A percentile compares a stretch with the other conserved stretches of the same genome.
Conservation (phyloP, 1,140 invertebrate species). For the Daktulosphaira vitifoliae region DNA sequence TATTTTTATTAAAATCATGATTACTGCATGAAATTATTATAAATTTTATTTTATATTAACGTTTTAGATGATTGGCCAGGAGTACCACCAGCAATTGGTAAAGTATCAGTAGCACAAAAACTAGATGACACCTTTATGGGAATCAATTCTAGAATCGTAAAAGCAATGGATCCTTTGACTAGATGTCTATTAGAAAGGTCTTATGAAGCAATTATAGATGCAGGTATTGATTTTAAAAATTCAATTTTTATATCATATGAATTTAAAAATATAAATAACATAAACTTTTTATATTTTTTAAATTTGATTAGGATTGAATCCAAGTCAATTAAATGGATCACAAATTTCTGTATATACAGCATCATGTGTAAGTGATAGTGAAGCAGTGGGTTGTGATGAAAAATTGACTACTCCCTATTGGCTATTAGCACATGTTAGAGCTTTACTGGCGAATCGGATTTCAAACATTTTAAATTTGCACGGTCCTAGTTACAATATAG, state of each 20-base stretch:
- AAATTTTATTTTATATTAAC: too few relatives aligned
- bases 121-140: conserved; percentile 41
- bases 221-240: conserved; percentile 35
- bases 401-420: conserved; percentile 47
- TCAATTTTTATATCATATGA: neutral
- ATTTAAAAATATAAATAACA: neutral
- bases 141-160: conserved; percentile 37
- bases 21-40: too few relatives aligned
- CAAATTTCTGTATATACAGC: conserved; percentile 54
- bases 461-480: conserved; percentile 33
- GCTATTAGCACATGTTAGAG: conserved; percentile 55
- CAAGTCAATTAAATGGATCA: conserved; percentile 45
- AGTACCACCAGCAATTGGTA: conserved; percentile 38
- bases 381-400: conserved; percentile 36
- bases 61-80: conserved; percentile 36
- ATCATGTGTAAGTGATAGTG: conserved; percentile 38
- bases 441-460: conserved; percentile 59
- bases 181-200: conserved; percentile 37
- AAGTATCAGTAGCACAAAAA: conserved; percentile 36
- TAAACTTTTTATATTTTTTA: conserved; percentile 12
- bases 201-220: conserved; percentile 40
- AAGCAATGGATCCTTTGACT: conserved; percentile 38
- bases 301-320: conserved; percentile 47
- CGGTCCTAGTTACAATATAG: conserved; percentile 58
- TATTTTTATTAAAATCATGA: too few relatives aligned